Evolutionary conservation across 2,797 vertebrate genomes (phyloP), one percentile per base, ranked within the genome.

Genomic region (Lepus oiostolus): DNA sequence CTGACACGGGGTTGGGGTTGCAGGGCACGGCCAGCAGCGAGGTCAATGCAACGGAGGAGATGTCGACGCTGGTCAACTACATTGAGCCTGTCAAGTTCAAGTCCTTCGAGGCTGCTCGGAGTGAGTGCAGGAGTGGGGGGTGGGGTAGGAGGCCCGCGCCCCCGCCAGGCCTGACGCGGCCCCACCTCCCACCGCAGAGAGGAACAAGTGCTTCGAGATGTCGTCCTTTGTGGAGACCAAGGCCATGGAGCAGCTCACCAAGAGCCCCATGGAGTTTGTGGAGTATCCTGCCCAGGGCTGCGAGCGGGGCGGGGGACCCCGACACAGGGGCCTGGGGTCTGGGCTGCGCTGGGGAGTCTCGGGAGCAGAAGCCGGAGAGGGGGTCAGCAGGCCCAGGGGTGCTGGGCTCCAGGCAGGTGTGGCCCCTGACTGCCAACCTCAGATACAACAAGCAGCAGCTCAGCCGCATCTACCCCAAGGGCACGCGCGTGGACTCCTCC

Each of bases 401-500:
- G 8, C 4, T 3, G 52, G 17, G 60, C 54, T 17, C 0, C 3
- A 19, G 60, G 58, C 47, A 0, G 58, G 6, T 4, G 22, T 91
- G 85, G 50, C 91, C 97, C 98, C 87, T 98, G 96, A 98, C 97
- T 5, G 5, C 85, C 62, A 24, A 47, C 71, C 95, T 74, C 97
- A 99, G 99, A 97, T 99, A 99, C 98, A 99, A 99, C 94, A 99
- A 99, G 97, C 99, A 99, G 93, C 99, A 99, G 98, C 97, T 99
- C 79, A 99, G 99, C 96, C 98, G 99, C 17, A 99, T 99, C 95
- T 99, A 99, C 97, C 99, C 99, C n/a, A 99, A 99, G 98, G 99
- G 99, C 77, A 99, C 99, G 0, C 98, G 99, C 0, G 99, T 99
- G 88, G 99, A 99, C 96, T 99, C 99, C 32, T 99, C 99, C 95